A percentile compares a stretch with the other conserved stretches of the same genome.
These are phyloP conservation scores for Drosophila gaucha DNA, from an alignment of 2,888 invertebrate species.

Conservation along the genomic window DNA sequence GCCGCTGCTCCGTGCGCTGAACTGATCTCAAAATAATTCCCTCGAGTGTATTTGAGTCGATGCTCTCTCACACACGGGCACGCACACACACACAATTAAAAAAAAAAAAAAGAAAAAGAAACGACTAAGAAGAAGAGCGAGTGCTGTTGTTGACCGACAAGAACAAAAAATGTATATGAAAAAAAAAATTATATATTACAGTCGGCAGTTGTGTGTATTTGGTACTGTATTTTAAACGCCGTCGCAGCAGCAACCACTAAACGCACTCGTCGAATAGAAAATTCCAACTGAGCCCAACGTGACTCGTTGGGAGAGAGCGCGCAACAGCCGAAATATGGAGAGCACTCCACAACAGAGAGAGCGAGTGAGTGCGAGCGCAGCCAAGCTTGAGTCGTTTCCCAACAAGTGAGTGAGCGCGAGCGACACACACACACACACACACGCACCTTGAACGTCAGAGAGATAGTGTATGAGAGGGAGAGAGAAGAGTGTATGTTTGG, in stretches of 20 bases:
- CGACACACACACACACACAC: background rate
- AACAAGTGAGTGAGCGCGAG: slow-evolving; percentile 10
- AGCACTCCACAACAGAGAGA: background rate
- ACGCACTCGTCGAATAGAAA: slow-evolving; percentile 82
- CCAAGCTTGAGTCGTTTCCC: slow-evolving; percentile 36
- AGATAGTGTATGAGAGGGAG: background rate
- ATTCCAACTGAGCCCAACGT: slow-evolving; percentile 71
- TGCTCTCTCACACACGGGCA: slow-evolving; percentile 17
- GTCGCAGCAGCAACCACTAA: slow-evolving; percentile 80
- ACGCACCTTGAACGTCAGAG: background rate
- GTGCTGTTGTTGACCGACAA: slow-evolving; percentile 17
- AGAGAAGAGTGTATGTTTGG: slow-evolving; percentile 9
- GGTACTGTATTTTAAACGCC: slow-evolving; percentile 62
- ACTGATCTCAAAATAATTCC: slow-evolving; percentile 47
- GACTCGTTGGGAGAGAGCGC: slow-evolving; percentile 25
- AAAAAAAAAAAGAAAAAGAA: slow-evolving; percentile 5
- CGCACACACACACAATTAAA: slow-evolving; percentile 7
- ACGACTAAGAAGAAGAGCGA: slow-evolving; percentile 11
- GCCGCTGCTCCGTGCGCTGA: slow-evolving; percentile 49
- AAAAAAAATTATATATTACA: slow-evolving; percentile 29
- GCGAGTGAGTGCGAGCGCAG: slow-evolving; percentile 10
- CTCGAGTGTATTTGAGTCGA: slow-evolving; percentile 35
- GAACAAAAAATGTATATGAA: background rate
- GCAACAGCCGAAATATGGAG: slow-evolving; percentile 7
- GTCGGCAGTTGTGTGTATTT: slow-evolving; percentile 24